These are phyloP conservation scores for Casuarius casuarius DNA, from an alignment of 2,113 vertebrate species.

Conservation along the genomic window DNA sequence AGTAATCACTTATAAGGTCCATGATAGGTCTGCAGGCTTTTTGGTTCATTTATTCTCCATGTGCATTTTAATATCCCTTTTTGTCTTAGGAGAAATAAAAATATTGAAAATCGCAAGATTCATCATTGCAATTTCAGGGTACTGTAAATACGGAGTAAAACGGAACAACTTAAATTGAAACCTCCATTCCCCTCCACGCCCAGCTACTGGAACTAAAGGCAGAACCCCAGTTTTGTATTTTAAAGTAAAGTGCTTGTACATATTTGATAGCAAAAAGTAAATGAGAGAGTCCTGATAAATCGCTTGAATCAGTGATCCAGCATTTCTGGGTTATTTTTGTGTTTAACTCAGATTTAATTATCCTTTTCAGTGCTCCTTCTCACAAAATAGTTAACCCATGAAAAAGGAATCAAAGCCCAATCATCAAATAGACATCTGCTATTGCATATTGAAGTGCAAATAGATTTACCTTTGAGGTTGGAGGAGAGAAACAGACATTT, in stretches of 20 bases:
- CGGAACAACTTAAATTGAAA: background rate
- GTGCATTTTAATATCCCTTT: background rate
- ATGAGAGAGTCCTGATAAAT: background rate
- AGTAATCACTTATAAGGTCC: slow-evolving; percentile 9
- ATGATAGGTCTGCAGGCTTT: background rate
- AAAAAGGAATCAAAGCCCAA: background rate
- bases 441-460: background rate
- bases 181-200: background rate
- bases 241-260: background rate
- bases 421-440: background rate
- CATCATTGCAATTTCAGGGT: background rate
- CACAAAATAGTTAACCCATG: background rate
- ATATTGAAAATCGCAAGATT: slow-evolving; percentile 1
- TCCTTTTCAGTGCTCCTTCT: background rate
- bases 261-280: background rate
- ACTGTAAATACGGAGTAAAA: background rate
- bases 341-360: background rate
- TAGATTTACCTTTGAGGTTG: background rate
- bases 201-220: background rate
- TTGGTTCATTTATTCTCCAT: slow-evolving; percentile 23
- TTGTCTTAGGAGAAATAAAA: slow-evolving; percentile 1
- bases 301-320: background rate
- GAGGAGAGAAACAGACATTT: background rate
- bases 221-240: rapidly evolving
- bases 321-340: background rate